phyloP scores from a whole-genome alignment of 1,140 invertebrate species.

The Marisa cornuarietis region DNA sequence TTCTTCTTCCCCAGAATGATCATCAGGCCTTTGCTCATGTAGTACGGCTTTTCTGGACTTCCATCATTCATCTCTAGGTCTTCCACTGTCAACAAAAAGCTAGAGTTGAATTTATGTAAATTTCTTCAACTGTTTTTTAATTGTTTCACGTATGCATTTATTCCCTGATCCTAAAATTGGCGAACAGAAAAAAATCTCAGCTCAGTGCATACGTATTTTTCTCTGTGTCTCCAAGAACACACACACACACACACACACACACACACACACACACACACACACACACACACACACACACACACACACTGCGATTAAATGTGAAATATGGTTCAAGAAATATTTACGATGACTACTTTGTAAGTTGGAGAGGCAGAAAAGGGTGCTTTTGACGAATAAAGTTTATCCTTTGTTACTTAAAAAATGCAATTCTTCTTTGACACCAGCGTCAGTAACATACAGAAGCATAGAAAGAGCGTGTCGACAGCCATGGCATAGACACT shows the following conservation, averaged over 20 bases:
- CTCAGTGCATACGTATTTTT: too few species aligned
- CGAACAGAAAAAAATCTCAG: too few species aligned
- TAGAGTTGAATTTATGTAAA: neutral
- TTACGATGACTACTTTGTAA: too few species aligned
- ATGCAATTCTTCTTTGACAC: neutral
- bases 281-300: neutral
- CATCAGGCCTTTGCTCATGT: slow-evolving; percentile 88
- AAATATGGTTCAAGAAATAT: neutral
- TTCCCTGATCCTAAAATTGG: too few species aligned
- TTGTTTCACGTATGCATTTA: neutral
- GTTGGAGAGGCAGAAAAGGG: neutral
- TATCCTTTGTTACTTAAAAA: neutral
- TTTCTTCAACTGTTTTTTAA: neutral
- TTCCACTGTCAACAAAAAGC: slow-evolving; percentile 23
- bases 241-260: neutral
- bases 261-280: neutral
- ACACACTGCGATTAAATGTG: neutral
- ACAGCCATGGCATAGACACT: slow-evolving; percentile 94
- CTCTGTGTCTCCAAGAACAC: too few species aligned
- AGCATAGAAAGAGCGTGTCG: slow-evolving; percentile 94
- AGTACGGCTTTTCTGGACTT: slow-evolving; percentile 88
- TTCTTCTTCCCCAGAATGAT: slow-evolving; percentile 71
- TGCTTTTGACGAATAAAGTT: neutral
- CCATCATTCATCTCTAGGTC: slow-evolving; percentile 72
- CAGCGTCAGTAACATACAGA: slow-evolving; percentile 74